These are phyloP conservation scores for Mnemiopsis leidyi DNA, from an alignment of 37 sponge, comb jelly and placozoan species.

Conservation along the genomic window DNA sequence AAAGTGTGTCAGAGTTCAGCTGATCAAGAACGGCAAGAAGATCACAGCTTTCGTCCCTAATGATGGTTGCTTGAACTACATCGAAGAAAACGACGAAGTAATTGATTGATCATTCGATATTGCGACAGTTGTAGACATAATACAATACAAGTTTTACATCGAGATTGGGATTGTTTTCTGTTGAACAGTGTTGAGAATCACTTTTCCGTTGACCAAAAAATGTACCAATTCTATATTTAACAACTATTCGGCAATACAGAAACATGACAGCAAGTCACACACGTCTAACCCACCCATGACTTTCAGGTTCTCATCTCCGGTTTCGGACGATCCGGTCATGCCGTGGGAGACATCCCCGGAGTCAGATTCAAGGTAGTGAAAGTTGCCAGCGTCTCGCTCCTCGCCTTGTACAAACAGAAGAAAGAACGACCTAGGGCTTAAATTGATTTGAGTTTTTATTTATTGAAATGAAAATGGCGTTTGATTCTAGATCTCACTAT, in stretches of 20 bases:
- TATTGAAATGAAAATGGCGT: neutral
- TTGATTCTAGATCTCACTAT: no score
- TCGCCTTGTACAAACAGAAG: slow-evolving; percentile 91
- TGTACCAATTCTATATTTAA: no score
- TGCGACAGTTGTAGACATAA: no score
- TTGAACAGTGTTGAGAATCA: no score
- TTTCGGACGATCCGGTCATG: slow-evolving; percentile 95
- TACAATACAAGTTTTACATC: no score
- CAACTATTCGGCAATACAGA: no score
- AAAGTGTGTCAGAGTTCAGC: slow-evolving; percentile 96
- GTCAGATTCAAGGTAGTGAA: slow-evolving; percentile 98
- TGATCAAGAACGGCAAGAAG: slow-evolving; percentile 99
- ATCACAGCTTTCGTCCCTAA: slow-evolving; percentile 97
- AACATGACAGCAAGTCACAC: no score
- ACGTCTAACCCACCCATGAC: no score
- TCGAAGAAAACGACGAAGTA: slow-evolving; percentile 95
- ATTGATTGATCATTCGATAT: no score
- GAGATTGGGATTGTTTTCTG: no score
- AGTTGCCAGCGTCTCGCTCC: slow-evolving; percentile 91
- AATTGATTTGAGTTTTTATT: slow-evolving; percentile 31
- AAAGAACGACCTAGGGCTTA: slow-evolving; percentile 92
- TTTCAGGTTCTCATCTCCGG: slow-evolving; percentile 86
- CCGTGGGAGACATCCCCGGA: slow-evolving; percentile 99
- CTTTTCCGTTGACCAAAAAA: no score
- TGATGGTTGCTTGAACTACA: slow-evolving; percentile 96